Percentiles rank a stretch among this genome's conserved stretches.
phyloP scores from a whole-genome alignment of 2,113 vertebrate species.

The Anarrhichthys ocellatus region DNA sequence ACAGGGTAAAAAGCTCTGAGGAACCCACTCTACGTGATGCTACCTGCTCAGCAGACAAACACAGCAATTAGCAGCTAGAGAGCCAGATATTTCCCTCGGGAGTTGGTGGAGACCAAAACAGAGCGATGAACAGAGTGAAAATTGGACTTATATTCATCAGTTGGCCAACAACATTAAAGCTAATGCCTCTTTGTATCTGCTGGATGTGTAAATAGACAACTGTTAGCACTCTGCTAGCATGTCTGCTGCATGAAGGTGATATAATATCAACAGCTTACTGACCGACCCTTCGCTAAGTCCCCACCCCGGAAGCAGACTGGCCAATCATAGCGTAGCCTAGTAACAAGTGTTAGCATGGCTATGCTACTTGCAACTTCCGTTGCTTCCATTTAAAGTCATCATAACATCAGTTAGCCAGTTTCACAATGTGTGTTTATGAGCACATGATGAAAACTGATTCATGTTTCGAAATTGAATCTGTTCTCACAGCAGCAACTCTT shows the following conservation, averaged over 20 bases:
- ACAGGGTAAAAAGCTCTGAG: background rate
- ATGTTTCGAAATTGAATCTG: constrained; percentile 28
- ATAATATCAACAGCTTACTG: background rate
- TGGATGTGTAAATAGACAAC: background rate
- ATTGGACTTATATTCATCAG: background rate
- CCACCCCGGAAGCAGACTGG: background rate
- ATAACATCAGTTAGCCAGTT: constrained; percentile 26
- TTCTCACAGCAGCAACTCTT: constrained; percentile 32
- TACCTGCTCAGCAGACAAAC: background rate
- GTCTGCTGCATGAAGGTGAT: background rate
- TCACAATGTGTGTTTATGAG: constrained; percentile 13
- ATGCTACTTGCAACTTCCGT: background rate
- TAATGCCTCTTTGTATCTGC: background rate
- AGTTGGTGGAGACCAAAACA: background rate
- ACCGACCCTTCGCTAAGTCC: background rate
- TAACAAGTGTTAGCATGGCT: background rate
- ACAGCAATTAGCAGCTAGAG: background rate
- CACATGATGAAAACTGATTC: constrained; percentile 25
- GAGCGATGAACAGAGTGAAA: background rate
- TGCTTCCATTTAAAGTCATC: background rate
- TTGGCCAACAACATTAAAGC: background rate
- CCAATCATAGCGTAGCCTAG: background rate
- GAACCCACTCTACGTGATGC: background rate
- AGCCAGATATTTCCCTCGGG: background rate
- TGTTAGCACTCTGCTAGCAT: background rate